phyloP scores from a whole-genome alignment of 2,797 vertebrate species.

The Eidolon dupreanum region DNA sequence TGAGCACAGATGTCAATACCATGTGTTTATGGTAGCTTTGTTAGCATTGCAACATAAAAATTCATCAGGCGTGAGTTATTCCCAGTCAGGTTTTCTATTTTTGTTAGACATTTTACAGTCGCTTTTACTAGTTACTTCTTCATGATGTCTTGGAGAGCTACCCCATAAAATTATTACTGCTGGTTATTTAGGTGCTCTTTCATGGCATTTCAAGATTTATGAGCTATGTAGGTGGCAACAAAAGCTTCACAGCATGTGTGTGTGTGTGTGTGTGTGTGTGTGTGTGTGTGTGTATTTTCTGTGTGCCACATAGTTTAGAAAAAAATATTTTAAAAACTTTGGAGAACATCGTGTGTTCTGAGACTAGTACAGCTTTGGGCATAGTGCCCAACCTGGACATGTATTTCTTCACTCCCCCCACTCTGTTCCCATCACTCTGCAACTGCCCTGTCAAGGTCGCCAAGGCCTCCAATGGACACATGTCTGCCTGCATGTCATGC shows the following conservation, averaged over 20 bases:
- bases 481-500: not conserved
- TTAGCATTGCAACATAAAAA: slow-evolving; percentile 39
- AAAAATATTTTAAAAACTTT: not conserved
- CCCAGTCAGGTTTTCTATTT: slow-evolving; percentile 61
- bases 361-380: not conserved
- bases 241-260: slow-evolving; percentile 52
- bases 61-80: slow-evolving; percentile 47
- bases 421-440: not conserved
- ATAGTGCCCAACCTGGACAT: not conserved
- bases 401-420: not conserved
- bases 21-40: slow-evolving; percentile 44
- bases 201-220: slow-evolving; percentile 55
- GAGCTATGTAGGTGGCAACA: slow-evolving; percentile 53
- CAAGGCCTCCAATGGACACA: not conserved
- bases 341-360: not conserved
- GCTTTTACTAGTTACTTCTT: slow-evolving; percentile 74
- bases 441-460: not conserved
- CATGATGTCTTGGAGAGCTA: slow-evolving; percentile 62
- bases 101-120: slow-evolving; percentile 69
- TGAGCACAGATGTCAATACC: not conserved
- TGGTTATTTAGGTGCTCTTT: slow-evolving; percentile 56
- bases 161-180: slow-evolving; percentile 64
- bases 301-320: not conserved
- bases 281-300: slow-evolving; percentile 34
- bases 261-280: not conserved